A percentile compares a stretch with the other conserved stretches of the same genome.
These are phyloP conservation scores for Nomada fucata DNA, from an alignment of 2,888 invertebrate species.

Conservation along the genomic window DNA sequence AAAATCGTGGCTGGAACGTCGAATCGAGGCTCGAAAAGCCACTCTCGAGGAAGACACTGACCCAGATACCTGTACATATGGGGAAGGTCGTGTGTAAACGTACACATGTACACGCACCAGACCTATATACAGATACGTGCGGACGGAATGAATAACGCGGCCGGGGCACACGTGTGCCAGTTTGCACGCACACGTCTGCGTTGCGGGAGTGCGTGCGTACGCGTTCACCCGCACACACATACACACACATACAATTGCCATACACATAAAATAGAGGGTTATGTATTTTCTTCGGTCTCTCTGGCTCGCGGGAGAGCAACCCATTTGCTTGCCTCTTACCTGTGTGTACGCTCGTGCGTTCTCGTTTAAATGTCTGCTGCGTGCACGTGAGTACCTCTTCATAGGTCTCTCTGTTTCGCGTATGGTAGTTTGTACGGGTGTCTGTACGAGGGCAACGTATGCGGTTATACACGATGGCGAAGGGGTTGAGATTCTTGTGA, in stretches of 20 bases:
- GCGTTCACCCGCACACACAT: conserved; percentile 45
- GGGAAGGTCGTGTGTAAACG: conserved; percentile 71
- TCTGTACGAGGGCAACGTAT: neutral
- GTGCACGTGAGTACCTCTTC: neutral
- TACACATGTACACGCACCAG: conserved; percentile 43
- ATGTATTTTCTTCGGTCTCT: conserved; percentile 69
- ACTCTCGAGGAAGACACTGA: conserved; percentile 74
- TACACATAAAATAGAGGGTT: conserved; percentile 66
- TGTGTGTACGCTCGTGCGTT: conserved; percentile 16
- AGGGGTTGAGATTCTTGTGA: conserved; percentile 5
- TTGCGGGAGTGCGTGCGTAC: neutral
- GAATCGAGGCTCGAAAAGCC: conserved; percentile 67
- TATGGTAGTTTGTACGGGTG: neutral
- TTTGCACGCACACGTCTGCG: neutral
- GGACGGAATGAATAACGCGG: conserved; percentile 61
- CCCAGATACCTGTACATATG: conserved; percentile 68
- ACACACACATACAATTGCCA: conserved; percentile 51
- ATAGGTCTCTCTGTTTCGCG: neutral
- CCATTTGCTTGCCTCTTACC: conserved; percentile 54
- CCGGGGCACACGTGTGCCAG: conserved; percentile 22
- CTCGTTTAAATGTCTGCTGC: conserved; percentile 17
- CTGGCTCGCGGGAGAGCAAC: conserved; percentile 47
- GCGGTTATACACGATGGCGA: neutral
- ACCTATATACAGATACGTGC: conserved; percentile 35
- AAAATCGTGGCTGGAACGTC: conserved; percentile 60